Conservation (phyloP, 1,140 invertebrate genomes). For the Amphibalanus amphitrite region DNA sequence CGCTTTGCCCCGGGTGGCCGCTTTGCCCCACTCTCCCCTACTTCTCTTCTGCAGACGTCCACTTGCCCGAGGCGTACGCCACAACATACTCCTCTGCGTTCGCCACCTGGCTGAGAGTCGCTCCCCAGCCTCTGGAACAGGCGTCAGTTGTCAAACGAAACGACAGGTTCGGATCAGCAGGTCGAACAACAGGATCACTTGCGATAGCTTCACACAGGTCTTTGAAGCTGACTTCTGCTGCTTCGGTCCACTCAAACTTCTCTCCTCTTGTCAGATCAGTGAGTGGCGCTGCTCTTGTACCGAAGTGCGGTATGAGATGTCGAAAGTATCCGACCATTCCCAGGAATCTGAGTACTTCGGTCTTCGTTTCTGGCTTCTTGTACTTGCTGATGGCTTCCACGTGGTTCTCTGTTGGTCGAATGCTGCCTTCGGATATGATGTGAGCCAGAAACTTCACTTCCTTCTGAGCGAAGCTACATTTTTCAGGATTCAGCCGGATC, state of each 20-base stretch:
- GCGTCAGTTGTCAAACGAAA: background rate
- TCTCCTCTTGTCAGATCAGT: background rate
- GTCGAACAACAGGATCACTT: background rate
- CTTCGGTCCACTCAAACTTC: background rate
- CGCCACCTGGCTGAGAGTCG: constrained; percentile 21
- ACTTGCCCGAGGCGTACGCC: constrained; percentile 27
- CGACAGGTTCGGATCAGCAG: background rate
- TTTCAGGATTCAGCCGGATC: background rate
- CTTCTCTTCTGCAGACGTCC: constrained; percentile 27
- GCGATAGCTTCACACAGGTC: background rate
- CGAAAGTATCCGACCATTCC: background rate
- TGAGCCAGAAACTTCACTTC: background rate
- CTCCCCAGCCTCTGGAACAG: constrained; percentile 19
- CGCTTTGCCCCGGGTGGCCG: too few species aligned
- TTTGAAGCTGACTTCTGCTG: background rate
- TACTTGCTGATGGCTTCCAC: background rate
- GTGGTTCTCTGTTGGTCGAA: background rate
- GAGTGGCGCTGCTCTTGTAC: background rate
- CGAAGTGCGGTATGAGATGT: background rate
- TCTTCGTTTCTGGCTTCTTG: background rate
- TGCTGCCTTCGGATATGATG: background rate
- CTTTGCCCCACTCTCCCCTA: too few species aligned
- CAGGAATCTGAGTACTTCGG: constrained; percentile 6
- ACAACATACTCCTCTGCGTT: constrained; percentile 23
- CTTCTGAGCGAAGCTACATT: background rate